Evolutionary conservation across 2,888 invertebrate genomes (phyloP), one percentile per base, ranked within the genome.

Genomic region (Coremacera marginata): DNA sequence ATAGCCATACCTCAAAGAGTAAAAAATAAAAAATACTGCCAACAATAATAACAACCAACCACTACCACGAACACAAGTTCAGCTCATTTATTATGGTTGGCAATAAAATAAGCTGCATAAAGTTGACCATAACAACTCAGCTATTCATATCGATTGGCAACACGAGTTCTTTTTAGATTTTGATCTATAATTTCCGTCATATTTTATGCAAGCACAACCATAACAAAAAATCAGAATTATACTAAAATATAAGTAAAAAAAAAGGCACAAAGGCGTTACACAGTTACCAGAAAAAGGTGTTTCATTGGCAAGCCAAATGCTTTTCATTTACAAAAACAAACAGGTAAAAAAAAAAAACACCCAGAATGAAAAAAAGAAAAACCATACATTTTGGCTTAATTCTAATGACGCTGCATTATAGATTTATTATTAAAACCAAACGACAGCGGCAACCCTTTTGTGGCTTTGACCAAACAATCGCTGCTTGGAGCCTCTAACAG

Each of bases 391-490:
- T 60, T 19, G 60, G 22, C 60, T 27, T 16, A 49, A 51, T 52
- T 27, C 62, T 72, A 60, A 62, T 49, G 72, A 62, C 49, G 62
- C 49, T 27, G 62, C 62, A 25, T 72, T 72, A 72, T 62, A 72
- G 62, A 72, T 60, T 72, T 72, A 72, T 62, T 72, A 62, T 72
- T 62, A 72, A 37, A 72, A 49, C 72, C 37, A 71, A 71, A 55
- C 70, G 52, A 25, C 55, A 57, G 37, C 72, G 70, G 52, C 55
- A 44, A 62, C 60, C 27, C 60, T 49, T 72, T 60, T 25, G 44
- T 5, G 31, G 9, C 55, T 62, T 16, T 16, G 31, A 57, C 31
- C 14, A 25, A 68, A 44, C 49, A 11, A 49, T 7, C 14, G 19
- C 9, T 16, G 27, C 25, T 51, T 51, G 27, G n/a, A 49, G 49